A percentile compares a stretch with the other conserved stretches of the same genome.
Conservation (phyloP, 2,113 vertebrate genomes). For the Ancistrus triradiatus region DNA sequence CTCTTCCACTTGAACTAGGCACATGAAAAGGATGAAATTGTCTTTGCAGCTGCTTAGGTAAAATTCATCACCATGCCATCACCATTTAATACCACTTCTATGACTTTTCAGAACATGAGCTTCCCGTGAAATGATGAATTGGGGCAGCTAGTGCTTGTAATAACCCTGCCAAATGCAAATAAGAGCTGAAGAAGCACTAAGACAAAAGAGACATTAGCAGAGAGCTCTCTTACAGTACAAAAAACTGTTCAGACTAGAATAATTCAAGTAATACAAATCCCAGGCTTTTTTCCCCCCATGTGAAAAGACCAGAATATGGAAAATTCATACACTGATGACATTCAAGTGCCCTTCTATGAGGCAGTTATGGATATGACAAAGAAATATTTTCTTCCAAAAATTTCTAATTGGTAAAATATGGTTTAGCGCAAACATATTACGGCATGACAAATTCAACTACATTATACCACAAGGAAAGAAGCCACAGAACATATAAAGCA, state of each 20-base stretch:
- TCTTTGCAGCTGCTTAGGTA: conserved; percentile 74
- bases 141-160: conserved; percentile 70
- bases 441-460: too few relatives aligned
- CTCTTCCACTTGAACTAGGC: conserved; percentile 71
- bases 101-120: conserved; percentile 73
- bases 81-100: conserved; percentile 71
- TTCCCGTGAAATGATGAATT: conserved; percentile 78
- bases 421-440: too few relatives aligned
- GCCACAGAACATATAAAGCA: too few relatives aligned
- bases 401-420: too few relatives aligned
- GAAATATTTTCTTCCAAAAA: too few relatives aligned
- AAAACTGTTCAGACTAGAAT: conserved; percentile 23
- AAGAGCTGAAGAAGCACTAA: conserved; percentile 72
- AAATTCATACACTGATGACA: conserved; percentile 19
- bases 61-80: conserved; percentile 76
- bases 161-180: conserved; percentile 75
- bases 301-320: conserved; percentile 29
- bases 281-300: conserved; percentile 23
- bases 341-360: conserved; percentile 36
- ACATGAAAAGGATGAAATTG: conserved; percentile 73
- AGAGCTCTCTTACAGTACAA: conserved; percentile 21
- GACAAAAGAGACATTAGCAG: conserved; percentile 75
- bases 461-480: too few relatives aligned
- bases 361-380: conserved; percentile 7
- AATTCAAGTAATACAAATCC: conserved; percentile 40